These are phyloP conservation scores for Puma concolor DNA, from an alignment of 2,113 vertebrate species.

Conservation along the genomic window DNA sequence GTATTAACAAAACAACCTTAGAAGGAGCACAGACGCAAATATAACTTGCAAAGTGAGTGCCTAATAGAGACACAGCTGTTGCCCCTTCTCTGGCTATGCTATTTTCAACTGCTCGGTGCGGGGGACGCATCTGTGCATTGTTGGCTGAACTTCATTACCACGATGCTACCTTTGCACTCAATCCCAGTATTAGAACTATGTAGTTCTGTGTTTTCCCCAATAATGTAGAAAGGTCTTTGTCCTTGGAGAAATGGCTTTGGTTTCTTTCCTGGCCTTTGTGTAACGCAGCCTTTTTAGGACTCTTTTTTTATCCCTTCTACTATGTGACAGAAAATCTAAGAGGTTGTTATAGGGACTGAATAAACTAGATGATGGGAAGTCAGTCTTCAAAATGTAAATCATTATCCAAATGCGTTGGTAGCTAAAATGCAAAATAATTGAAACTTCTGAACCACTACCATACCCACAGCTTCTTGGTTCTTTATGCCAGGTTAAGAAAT, in stretches of 20 bases:
- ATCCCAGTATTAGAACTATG: fast-evolving
- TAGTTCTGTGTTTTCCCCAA: not conserved
- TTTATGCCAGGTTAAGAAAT: not conserved
- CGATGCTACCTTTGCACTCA: not conserved
- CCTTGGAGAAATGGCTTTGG: not conserved
- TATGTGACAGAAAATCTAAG: not conserved
- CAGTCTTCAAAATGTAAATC: not conserved
- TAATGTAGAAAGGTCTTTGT: not conserved
- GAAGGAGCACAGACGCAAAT: constrained; percentile 20
- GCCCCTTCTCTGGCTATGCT: not conserved
- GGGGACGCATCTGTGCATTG: not conserved
- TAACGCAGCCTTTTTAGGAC: not conserved
- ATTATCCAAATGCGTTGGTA: not conserved
- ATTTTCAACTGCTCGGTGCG: not conserved
- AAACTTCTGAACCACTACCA: not conserved
- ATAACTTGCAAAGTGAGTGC: not conserved
- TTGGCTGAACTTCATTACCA: constrained; percentile 17
- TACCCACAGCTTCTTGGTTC: not conserved
- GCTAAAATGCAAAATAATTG: not conserved
- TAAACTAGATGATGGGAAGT: not conserved
- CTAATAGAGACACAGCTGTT: not conserved
- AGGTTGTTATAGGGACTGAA: not conserved
- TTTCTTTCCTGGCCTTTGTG: not conserved
- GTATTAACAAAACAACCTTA: constrained; percentile 31
- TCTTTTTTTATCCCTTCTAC: not conserved